Conservation (phyloP, 1,140 invertebrate genomes). For the Drosophila kohkoa region DNA sequence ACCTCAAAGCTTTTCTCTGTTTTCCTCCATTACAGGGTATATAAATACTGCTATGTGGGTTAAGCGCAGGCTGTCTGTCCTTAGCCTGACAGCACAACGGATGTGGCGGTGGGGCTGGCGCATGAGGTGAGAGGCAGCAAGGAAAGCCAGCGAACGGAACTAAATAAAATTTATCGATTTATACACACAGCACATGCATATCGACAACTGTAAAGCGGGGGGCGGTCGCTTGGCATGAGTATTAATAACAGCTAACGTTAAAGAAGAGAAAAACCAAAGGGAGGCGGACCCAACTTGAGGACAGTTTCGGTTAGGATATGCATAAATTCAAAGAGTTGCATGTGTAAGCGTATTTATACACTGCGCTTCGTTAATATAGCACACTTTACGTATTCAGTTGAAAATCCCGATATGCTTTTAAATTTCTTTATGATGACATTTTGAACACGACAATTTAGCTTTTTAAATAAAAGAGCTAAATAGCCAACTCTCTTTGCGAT, state of each 20-base stretch:
- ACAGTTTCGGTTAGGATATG: slow-evolving; percentile 47
- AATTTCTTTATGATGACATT: too few species aligned
- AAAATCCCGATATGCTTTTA: too few species aligned
- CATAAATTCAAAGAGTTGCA: slow-evolving; percentile 58
- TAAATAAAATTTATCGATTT: slow-evolving; percentile 80
- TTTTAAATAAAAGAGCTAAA: too few species aligned
- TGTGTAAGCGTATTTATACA: not conserved
- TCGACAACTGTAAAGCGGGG: slow-evolving; percentile 6
- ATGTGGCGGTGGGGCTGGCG: slow-evolving; percentile 3
- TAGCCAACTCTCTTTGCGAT: too few species aligned
- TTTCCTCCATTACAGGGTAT: not conserved
- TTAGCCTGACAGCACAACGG: slow-evolving; percentile 48
- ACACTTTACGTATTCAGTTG: too few species aligned
- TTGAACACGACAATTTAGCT: too few species aligned
- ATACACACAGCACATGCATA: slow-evolving; percentile 34
- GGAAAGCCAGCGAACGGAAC: slow-evolving; percentile 55
- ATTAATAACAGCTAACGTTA: slow-evolving; percentile 66
- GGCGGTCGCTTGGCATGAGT: slow-evolving; percentile 22
- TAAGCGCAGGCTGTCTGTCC: slow-evolving; percentile 77
- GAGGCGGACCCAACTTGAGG: slow-evolving; percentile 13
- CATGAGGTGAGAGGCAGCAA: not conserved
- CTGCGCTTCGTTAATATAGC: too few species aligned
- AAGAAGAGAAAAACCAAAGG: not conserved
- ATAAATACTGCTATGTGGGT: slow-evolving; percentile 54
- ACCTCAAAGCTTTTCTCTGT: not conserved